Conservation (phyloP, 2,797 vertebrate species). For the Anomalospiza imberbis region DNA sequence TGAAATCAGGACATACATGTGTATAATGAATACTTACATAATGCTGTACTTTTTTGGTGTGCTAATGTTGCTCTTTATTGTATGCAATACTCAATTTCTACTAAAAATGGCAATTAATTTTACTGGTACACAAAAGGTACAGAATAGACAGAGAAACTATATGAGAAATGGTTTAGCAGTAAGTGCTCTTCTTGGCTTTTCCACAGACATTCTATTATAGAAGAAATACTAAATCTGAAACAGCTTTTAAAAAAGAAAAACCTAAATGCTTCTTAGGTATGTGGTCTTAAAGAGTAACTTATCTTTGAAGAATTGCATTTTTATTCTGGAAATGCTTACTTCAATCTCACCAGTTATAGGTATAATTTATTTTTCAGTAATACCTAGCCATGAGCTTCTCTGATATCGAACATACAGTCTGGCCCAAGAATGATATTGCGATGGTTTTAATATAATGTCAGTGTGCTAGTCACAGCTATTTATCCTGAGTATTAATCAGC, state of each 20-base stretch:
- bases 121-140: not conserved
- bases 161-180: conserved; percentile 35
- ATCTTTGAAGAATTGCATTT: conserved; percentile 23
- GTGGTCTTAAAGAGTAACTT: not conserved
- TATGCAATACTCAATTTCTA: conserved; percentile 14
- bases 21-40: not conserved
- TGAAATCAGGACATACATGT: not conserved
- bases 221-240: conserved; percentile 54
- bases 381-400: conserved; percentile 4
- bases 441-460: not conserved
- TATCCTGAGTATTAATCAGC: not conserved
- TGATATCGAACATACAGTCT: not conserved
- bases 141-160: not conserved
- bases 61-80: not conserved
- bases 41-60: not conserved
- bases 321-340: conserved; percentile 25
- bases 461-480: not conserved
- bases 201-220: not conserved
- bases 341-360: conserved; percentile 39
- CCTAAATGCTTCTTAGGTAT: not conserved
- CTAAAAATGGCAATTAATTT: conserved; percentile 48
- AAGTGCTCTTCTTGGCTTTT: conserved; percentile 18
- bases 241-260: conserved; percentile 39
- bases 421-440: not conserved
- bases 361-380: conserved; percentile 55